Base-by-base conservation (phyloP, 2,888 invertebrate genomes). In the Microctonus brassicae region DNA sequence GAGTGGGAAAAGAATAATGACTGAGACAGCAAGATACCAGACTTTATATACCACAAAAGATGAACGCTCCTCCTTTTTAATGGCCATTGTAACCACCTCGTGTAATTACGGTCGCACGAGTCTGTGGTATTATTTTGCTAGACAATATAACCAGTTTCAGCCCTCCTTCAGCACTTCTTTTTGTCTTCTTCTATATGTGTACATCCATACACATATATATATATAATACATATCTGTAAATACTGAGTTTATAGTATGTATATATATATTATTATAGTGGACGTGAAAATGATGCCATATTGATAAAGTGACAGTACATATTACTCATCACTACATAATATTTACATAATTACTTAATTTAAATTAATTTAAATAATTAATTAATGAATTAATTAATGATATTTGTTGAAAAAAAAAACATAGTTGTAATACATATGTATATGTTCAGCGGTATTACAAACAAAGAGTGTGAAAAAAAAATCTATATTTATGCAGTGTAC, bases 61-160 rank as follows among this genome's bases (percentile, higher is more conserved):
- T 58, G 58, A 33, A 58, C 33, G 33, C 29, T 58, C 13, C 72
- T 74, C 62, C 71, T 70, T 73, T 65, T 73, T 75, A 52, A 62
- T 69, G 69, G 60, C 60, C 60, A 68, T 68, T 68, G 68, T 68
- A 66, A 72, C 73, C 73, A 70, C 72, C 47, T 72, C 75, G 75
- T 68, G 73, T 74, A 76, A 75, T 75, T 76, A 73, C 72, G 66
- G 69, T 72, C 60, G 72, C 53, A 53, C 55, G 55, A 64, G 57
- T 68, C 70, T 76, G 73, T 71, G 70, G 61, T 75, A 69, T 75
- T 75, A 73, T 74, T 73, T 67, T 68, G 52, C 62, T 67, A 74
- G 75, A 76, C 76, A 74, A 76, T 75, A 22, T 60, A 73, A 74
- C 73, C 76, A 75, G 73, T 75, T 70, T 64, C 67, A 26, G 62